Percentiles rank a stretch among this genome's conserved stretches.
Evolutionary conservation across 1,140 invertebrate genomes (phyloP).

Genomic region (Eriosoma lanigerum): DNA sequence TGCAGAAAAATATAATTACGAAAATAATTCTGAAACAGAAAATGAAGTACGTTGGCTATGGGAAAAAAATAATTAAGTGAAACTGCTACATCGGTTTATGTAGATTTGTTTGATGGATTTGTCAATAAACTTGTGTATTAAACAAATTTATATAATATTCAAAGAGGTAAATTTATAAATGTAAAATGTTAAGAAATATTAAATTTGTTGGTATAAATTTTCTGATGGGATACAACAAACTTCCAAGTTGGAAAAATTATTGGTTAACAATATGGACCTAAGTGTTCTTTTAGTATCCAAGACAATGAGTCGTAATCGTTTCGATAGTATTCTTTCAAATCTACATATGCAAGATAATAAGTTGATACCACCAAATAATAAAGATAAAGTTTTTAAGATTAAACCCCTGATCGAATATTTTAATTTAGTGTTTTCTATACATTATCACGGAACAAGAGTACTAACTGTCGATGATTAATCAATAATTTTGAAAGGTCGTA

Average conservation of each 20-base stretch:
- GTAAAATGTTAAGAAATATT: neutral
- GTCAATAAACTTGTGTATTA: neutral
- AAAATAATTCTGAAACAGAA: neutral
- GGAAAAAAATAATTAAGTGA: neutral
- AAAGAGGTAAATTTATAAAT: neutral
- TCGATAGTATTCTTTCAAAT: neutral
- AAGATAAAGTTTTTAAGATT: constrained; percentile 54
- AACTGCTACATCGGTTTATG: neutral
- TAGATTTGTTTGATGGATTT: neutral
- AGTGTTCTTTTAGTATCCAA: neutral
- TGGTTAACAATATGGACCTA: neutral
- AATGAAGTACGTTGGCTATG: neutral
- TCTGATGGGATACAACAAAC: neutral
- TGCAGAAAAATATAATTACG: neutral
- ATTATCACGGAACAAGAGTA: constrained; percentile 28
- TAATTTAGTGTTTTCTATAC: constrained; percentile 35
- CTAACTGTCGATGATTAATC: constrained; percentile 55
- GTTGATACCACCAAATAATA: constrained; percentile 22
- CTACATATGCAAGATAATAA: neutral
- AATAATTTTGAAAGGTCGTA: constrained; percentile 56
- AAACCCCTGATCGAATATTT: constrained; percentile 49
- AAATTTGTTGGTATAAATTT: neutral
- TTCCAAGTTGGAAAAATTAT: neutral
- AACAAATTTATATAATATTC: constrained; percentile 5
- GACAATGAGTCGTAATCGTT: neutral